Evolutionary conservation across 1,140 invertebrate species (phyloP), one percentile per base, ranked within the genome.

Genomic region (Monomorium pharaonis): DNA sequence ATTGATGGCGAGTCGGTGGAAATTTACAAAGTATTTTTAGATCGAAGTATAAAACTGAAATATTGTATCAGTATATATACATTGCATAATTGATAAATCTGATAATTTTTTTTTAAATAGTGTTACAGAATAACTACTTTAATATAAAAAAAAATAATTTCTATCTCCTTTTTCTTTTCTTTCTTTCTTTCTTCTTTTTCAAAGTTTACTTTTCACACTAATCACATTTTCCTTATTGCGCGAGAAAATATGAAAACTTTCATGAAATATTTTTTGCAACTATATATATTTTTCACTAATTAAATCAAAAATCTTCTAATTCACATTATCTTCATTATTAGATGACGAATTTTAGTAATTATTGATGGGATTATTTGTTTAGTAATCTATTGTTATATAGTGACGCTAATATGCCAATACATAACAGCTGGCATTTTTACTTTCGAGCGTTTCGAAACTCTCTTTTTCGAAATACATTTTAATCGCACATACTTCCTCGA

Each of bases 61-160:
- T 54, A 58, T 75, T 58, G 24, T 58, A 42, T 37, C 3, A 42
- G 14, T 12, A 47, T n/a, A 33, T 16, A 62, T 44, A 60, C 37
- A 47, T 44, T 44, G 37, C 49, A 16, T 49, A 78, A 63, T 63
- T 30, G 27, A 1, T 6, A 63, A 49, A 33, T 33, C n/a, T n/a
- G n/a, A n/a, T 78, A 49, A 54, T 78, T 65, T 77, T 9, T 65
- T 49, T 49, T 78, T 21, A 30, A 65, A 7, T n/a, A 65, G 12
- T 47, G 7, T 24, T n/a, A n/a, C n/a, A 33, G 12, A 47, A 6
- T 27, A 9, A 3, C 10, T 2, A 24, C 10, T 80, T 67, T 51
- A 51, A 60, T 18, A 16, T 14, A 24, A 30, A 76, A 76, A 60
- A n/a, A 51, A 65, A 6, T 2, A 7, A n/a, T 14, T 65, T 44